Evolutionary conservation across 35 echinoderm and acorn worm species (phyloP), one percentile per base, ranked within the genome.

Genomic region (Hemicentrotus pulcherrimus): DNA sequence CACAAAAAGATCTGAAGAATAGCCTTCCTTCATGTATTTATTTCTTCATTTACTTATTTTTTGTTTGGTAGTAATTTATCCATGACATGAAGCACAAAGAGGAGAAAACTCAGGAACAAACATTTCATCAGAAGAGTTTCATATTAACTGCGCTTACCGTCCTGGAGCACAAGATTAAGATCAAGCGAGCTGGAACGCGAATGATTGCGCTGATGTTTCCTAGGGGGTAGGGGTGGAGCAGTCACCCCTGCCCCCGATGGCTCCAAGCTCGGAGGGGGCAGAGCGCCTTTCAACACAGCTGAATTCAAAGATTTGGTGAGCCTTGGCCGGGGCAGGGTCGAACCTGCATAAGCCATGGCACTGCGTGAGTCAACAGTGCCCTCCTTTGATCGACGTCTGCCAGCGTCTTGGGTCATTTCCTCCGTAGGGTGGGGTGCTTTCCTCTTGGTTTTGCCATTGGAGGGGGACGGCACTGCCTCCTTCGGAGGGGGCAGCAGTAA

Each of bases 181-280:
- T 96, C 96, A 41, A 96, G 94, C 32, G 96, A 96, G 47, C 52
- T 94, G 45, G 96, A 96, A 24, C 96, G 92, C 61, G 96, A 94
- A 94, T 96, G 96, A 86, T 78, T 96, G 32, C 85, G 70, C 28
- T 94, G 94, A 78, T 78, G 65, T 46, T 88, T 94, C 47, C 92
- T 47, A 50, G 96, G 96, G 94, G 96, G 96, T 71, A 91, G 47
- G 86, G 94, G 92, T 90, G 96, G 96, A 46, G 96, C 92, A 55
- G 86, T 22, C 10, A 90, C 10, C 30, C 86, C 95, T 48, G 33
- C 52, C 92, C 24, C 94, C 13, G 88, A 22, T 16, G 92, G 93
- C 13, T 96, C n/a, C 16, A 65, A 70, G 92, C 94, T 33, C 92
- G 96, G 88, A 52, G n/a, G n/a, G 32, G 95, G 32, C 95, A 32